Base-by-base conservation (phyloP, 1,140 invertebrate species). In the Drusus annulatus region DNA sequence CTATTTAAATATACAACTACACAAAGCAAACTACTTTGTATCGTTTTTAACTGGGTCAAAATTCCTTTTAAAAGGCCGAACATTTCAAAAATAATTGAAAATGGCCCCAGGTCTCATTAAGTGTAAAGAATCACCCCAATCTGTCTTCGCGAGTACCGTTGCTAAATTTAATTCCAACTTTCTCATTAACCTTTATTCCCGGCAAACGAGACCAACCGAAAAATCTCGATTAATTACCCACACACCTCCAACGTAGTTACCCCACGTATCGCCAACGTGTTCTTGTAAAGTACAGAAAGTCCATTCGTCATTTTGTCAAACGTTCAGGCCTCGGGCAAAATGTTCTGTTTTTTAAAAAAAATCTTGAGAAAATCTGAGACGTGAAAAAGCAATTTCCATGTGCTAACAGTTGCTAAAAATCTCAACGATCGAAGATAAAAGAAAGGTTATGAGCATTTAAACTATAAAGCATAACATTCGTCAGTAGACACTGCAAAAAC, bases 61-160 rank as follows among this genome's bases (percentile, higher is more conserved):
- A 36, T 69, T 36, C 17, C 0, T 21, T 36, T 36, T 7, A 17
- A 51, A 75, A 75, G 56, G 76, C 36, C 31, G 31, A 60, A 13
- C 56, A 60, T 17, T 60, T 60, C 56, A 60, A 60, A 60, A 65
- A 65, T 65, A 65, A 65, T 60, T 65, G 62, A 65, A 65, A 65
- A 10, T 15, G 21, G 21, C 16, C 62, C 28, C 62, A 2, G 21
- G 62, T 65, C 62, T 31, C 62, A 28, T 65, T 65, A 65, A 65
- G 62, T 25, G 62, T 65, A 65, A 65, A 65, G 62, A 65, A 65
- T 65, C 16, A 28, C 62, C 10, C 0, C 62, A 13, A 65, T 65
- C 28, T 28, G 36, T 65, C 62, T 65, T 65, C 62, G 25, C 15
- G 21, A 65, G 25, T 25, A 7, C 62, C 62, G 25, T 31, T 28